Evolutionary conservation across 2,797 vertebrate genomes (phyloP).

Genomic region (Hippoglossus hippoglossus): DNA sequence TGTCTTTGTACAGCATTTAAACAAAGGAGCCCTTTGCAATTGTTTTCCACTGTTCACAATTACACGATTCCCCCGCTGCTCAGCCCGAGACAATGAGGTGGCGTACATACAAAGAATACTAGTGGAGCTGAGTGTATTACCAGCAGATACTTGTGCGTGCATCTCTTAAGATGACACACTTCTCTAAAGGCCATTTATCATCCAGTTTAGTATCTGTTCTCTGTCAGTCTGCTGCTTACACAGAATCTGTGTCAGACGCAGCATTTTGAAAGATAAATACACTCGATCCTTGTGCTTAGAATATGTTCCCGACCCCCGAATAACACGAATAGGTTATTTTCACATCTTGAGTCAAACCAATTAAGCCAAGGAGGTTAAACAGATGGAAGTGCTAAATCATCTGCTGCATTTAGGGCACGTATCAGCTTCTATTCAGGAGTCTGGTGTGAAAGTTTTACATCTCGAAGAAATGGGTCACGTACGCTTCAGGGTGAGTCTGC

Average conservation of each 20-base stretch:
- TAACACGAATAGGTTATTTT: conserved; percentile 20
- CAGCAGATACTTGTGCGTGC: neutral
- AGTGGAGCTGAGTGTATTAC: conserved; percentile 2
- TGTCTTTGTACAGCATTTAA: conserved; percentile 11
- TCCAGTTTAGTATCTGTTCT: conserved; percentile 15
- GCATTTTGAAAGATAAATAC: neutral
- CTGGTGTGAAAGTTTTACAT: conserved; percentile 33
- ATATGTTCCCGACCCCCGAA: conserved; percentile 9
- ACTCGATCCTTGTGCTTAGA: neutral
- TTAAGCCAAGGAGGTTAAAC: conserved; percentile 53
- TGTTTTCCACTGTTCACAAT: conserved; percentile 1
- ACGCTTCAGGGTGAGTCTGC: conserved; percentile 39
- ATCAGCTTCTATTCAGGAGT: conserved; percentile 31
- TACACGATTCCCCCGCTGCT: neutral
- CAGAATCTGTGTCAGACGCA: conserved; percentile 16
- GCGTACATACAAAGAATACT: conserved; percentile 4
- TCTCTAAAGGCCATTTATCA: conserved; percentile 33
- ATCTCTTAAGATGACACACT: conserved; percentile 6
- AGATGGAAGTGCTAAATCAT: conserved; percentile 62
- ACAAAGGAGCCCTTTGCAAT: neutral
- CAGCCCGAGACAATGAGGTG: conserved; percentile 1
- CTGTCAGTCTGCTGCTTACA: conserved; percentile 4
- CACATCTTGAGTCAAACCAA: conserved; percentile 37
- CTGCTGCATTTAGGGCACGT: conserved; percentile 41
- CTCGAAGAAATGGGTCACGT: conserved; percentile 56